Evolutionary conservation across 30 jellyfish, hydroid and myxozoan genomes (phyloP).

Genomic region (Sanderia malayensis): DNA sequence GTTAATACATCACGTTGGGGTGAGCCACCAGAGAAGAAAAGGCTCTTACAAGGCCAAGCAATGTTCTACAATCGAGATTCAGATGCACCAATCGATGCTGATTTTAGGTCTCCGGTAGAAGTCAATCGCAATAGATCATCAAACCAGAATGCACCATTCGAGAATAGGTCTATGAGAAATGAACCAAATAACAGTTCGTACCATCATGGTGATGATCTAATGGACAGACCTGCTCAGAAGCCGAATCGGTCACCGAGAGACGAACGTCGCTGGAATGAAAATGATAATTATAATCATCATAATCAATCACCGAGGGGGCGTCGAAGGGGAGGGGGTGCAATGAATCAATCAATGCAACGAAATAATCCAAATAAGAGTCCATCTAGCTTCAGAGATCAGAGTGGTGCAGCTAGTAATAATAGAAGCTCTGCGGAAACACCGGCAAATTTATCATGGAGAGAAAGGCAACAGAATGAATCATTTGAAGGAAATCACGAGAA

Average conservation of each 20-base stretch:
- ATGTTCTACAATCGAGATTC: neutral
- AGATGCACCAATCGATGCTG: constrained; percentile 1
- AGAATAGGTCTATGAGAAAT: neutral
- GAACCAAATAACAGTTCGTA: too few relatives aligned
- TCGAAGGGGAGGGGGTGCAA: constrained; percentile 60
- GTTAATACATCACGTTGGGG: neutral
- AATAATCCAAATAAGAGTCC: neutral
- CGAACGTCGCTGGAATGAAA: constrained; percentile 14
- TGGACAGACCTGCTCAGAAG: too few relatives aligned
- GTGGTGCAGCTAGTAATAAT: too few relatives aligned
- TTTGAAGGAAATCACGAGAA: neutral
- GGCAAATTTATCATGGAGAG: constrained; percentile 21
- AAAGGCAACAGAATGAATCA: constrained; percentile 5
- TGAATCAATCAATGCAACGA: constrained; percentile 5
- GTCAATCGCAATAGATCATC: neutral
- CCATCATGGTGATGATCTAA: too few relatives aligned
- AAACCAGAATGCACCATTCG: neutral
- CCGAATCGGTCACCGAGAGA: neutral
- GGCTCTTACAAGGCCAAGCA: neutral
- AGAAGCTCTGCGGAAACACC: too few relatives aligned
- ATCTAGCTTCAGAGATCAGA: neutral
- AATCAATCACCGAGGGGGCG: constrained; percentile 32
- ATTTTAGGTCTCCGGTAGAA: neutral
- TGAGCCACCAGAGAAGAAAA: constrained; percentile 39
- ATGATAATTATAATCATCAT: neutral